Conservation (phyloP, 23 tunicate species). For the Aplidium turbinatum region DNA sequence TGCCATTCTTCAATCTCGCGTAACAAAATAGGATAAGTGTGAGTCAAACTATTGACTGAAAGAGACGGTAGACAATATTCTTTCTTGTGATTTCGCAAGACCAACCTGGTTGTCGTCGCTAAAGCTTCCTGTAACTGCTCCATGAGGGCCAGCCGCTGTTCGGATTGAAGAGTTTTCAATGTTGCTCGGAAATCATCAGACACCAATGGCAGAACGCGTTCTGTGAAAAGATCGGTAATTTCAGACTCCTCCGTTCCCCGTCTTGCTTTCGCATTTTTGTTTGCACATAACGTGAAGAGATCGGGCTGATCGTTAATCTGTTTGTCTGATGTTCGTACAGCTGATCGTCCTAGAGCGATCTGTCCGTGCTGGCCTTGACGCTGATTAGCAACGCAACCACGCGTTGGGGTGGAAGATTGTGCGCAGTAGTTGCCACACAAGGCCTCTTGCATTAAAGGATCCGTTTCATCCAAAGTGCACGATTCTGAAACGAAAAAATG, state of each 20-base stretch:
- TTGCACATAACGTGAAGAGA: no score
- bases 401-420: no score
- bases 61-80: conserved; percentile 64
- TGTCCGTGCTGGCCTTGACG: no score
- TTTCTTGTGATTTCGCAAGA: conserved; percentile 58
- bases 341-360: no score
- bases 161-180: conserved; percentile 27
- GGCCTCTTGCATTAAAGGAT: no score
- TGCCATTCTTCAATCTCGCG: conserved; percentile 87
- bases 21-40: conserved; percentile 68
- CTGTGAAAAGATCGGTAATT: conserved; percentile 24
- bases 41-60: conserved; percentile 60
- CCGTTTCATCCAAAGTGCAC: no score
- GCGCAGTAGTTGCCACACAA: no score
- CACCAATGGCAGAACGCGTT: conserved; percentile 51
- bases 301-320: no score
- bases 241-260: background rate
- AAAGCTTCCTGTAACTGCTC: conserved; percentile 63
- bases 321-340: no score
- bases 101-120: conserved; percentile 43
- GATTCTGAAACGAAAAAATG: no score
- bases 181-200: conserved; percentile 35
- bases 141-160: conserved; percentile 27
- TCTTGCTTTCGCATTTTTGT: background rate
- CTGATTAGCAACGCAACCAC: no score